Conservation (phyloP, 2,113 vertebrate genomes). For the Daboia siamensis region DNA sequence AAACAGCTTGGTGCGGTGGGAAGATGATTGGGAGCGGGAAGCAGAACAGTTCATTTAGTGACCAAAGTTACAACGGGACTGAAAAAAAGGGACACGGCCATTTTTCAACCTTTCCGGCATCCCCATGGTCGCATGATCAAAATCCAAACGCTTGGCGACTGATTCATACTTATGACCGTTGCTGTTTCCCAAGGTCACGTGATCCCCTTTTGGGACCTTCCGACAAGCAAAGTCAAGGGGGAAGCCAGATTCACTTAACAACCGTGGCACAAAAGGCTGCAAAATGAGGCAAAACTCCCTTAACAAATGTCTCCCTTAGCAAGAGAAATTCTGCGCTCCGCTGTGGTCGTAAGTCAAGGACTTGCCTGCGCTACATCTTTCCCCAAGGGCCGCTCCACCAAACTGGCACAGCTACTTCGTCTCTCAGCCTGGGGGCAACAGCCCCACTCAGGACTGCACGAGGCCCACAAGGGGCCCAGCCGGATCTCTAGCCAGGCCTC, state of each 20-base stretch:
- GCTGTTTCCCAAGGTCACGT: no score
- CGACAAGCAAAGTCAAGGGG: no score
- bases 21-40: background rate
- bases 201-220: no score
- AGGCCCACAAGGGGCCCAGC: conserved; percentile 1
- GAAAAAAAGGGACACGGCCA: no score
- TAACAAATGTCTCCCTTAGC: no score
- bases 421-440: conserved; percentile 22
- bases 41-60: no score
- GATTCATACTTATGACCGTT: no score
- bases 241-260: background rate
- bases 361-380: background rate
- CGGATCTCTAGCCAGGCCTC: background rate
- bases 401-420: background rate
- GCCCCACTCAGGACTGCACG: conserved; percentile 50
- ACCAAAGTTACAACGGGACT: no score
- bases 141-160: no score
- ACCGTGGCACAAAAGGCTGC: background rate
- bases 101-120: no score
- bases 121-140: no score
- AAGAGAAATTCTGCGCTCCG: background rate
- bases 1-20: background rate
- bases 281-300: background rate
- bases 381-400: background rate
- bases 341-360: background rate